Conservation (phyloP, 2,113 vertebrate species). For the Taxidea taxus region DNA sequence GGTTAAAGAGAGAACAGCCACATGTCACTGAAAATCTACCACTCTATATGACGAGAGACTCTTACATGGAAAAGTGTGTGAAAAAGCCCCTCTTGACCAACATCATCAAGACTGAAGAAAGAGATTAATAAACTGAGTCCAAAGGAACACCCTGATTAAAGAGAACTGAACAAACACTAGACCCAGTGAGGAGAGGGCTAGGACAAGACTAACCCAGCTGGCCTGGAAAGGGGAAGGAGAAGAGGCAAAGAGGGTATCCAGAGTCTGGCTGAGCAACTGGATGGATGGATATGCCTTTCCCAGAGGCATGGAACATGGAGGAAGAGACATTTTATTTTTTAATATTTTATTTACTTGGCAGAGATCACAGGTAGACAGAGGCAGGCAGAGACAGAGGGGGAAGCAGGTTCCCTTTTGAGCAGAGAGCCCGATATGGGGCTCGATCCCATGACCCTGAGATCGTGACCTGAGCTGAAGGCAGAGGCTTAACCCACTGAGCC, state of each 20-base stretch:
- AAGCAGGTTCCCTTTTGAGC: no score
- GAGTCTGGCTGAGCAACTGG: background rate
- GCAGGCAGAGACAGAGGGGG: no score
- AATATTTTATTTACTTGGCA: no score
- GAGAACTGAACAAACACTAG: background rate
- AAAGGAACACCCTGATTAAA: background rate
- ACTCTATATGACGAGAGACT: background rate
- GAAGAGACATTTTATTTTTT: background rate
- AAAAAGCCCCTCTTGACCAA: background rate
- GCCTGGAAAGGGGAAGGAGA: background rate
- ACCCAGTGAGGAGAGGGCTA: rapidly evolving
- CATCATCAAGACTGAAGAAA: background rate
- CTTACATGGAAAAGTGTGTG: background rate
- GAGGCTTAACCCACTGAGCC: no score
- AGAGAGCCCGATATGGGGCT: no score
- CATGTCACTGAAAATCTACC: background rate
- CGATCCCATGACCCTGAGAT: no score
- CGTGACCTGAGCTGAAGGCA: no score
- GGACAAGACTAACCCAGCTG: background rate
- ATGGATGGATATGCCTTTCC: background rate
- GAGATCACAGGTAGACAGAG: no score
- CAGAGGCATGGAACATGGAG: background rate
- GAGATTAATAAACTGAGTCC: background rate
- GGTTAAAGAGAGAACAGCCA: background rate
- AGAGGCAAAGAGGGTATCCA: background rate